Evolutionary conservation across 2,113 vertebrate species (phyloP), one percentile per base, ranked within the genome.

Genomic region (Lycocorax pyrrhopterus): DNA sequence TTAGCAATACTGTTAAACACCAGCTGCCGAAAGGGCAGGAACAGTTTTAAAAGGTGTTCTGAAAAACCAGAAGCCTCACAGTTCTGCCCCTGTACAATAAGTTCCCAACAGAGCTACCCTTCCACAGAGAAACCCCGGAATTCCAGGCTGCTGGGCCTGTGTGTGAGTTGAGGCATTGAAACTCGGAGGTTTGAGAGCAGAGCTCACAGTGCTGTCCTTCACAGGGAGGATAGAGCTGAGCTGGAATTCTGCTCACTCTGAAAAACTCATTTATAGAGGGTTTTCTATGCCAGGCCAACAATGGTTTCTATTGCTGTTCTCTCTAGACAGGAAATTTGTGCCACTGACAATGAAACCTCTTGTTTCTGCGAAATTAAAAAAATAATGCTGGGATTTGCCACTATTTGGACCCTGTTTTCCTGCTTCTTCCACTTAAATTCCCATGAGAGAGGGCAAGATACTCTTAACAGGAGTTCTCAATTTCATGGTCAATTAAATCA

Each of bases 261-360:
- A 55, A 93, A 80, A 95, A 30, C 63, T 59, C 23, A 17, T 67
- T 77, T 63, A 56, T 74, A 25, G 95, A 89, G 59, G 47, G 47
- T n/a, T 81, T 96, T 78, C 90, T 93, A 0, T 90, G 5, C 60
- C 44, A 68, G 55, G 41, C 71, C 35, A 43, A 92, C 90, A 90
- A 72, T 78, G 73, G 64, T 59, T 92, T 51, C 73, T 82, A 1
- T 94, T 79, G 16, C 74, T 84, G 41, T 58, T 94, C 68, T 77
- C 39, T 67, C 71, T 55, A 43, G 75, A 78, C 67, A 88, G 73
- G 88, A 89, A 86, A 52, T 46, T 13, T 59, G 39, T 86, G 85
- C 64, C 60, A 32, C 72, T 88, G 85, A 92, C 90, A 93, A 43
- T 71, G 73, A 95, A 88, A 44, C n/a, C 56, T 92, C 87, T 89